Evolutionary conservation across 2,113 vertebrate species (phyloP).

Genomic region (Corapipo altera): DNA sequence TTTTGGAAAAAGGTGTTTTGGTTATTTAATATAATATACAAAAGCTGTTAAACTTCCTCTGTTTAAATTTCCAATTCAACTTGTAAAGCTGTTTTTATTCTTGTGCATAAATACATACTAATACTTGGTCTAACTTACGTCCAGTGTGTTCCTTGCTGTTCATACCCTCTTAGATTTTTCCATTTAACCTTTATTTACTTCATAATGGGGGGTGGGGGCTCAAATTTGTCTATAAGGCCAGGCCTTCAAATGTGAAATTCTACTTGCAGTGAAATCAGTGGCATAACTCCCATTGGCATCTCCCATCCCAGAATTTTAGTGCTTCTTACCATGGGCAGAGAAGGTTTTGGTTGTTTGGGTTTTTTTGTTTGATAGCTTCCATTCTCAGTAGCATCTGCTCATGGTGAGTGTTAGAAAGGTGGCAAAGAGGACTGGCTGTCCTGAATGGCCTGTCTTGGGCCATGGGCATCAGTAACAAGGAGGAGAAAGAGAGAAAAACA

Average conservation of each 20-base stretch:
- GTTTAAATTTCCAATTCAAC: slow-evolving; percentile 81
- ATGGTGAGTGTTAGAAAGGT: neutral
- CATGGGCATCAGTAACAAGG: neutral
- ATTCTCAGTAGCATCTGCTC: neutral
- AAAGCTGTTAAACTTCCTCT: slow-evolving; percentile 79
- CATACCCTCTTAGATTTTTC: neutral
- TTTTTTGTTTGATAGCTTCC: neutral
- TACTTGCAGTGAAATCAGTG: neutral
- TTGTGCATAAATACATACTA: slow-evolving; percentile 87
- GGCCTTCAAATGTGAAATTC: neutral
- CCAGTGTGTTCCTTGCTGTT: neutral
- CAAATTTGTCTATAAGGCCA: neutral
- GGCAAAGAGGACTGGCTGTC: neutral
- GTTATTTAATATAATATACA: slow-evolving; percentile 87
- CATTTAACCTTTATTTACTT: neutral
- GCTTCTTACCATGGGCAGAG: neutral
- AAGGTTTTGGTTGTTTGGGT: neutral
- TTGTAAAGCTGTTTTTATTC: slow-evolving; percentile 85
- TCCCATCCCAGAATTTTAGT: neutral
- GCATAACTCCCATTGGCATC: neutral
- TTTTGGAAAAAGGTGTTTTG: slow-evolving; percentile 81
- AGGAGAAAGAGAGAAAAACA: neutral
- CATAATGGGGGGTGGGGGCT: neutral
- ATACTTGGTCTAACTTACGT: slow-evolving; percentile 74
- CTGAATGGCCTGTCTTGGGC: neutral